These are phyloP conservation scores for Dallia pectoralis DNA, from an alignment of 2,797 vertebrate species.

Conservation along the genomic window DNA sequence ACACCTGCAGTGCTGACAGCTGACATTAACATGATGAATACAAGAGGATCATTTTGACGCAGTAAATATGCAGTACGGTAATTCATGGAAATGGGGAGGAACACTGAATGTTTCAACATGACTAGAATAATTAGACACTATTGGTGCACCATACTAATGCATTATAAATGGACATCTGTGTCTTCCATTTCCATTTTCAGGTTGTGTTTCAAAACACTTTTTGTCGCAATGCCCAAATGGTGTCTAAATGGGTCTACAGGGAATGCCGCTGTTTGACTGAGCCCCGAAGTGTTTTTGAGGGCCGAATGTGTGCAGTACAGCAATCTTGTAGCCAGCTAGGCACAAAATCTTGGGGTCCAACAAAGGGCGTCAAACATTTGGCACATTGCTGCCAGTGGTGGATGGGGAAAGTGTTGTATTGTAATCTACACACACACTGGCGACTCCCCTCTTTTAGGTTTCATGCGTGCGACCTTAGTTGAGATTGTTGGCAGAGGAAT, in stretches of 20 bases:
- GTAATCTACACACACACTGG: too few relatives aligned
- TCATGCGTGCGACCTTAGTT: too few relatives aligned
- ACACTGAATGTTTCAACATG: conserved; percentile 46
- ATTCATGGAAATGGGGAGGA: conserved; percentile 37
- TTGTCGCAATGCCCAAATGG: background rate
- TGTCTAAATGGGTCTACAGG: background rate
- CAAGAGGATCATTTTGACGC: conserved; percentile 61
- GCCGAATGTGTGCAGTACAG: too few relatives aligned
- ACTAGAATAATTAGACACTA: conserved; percentile 26
- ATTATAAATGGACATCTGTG: conserved; percentile 51
- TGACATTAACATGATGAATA: conserved; percentile 67
- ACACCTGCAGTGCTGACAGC: conserved; percentile 66
- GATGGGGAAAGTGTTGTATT: too few relatives aligned
- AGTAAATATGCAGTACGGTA: conserved; percentile 57
- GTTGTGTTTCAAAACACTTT: background rate
- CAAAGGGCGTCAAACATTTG: too few relatives aligned
- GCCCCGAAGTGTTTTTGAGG: too few relatives aligned
- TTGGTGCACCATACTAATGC: conserved; percentile 42
- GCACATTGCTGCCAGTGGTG: too few relatives aligned
- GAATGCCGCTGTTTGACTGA: background rate
- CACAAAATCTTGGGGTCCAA: too few relatives aligned
- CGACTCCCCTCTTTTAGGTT: too few relatives aligned
- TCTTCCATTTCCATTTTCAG: background rate
- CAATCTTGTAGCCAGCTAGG: too few relatives aligned
- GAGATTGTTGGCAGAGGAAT: too few relatives aligned